Percentiles rank a stretch among this genome's conserved stretches.
Evolutionary conservation across 2,797 vertebrate genomes (phyloP).

Genomic region (Sebastes cheni): DNA sequence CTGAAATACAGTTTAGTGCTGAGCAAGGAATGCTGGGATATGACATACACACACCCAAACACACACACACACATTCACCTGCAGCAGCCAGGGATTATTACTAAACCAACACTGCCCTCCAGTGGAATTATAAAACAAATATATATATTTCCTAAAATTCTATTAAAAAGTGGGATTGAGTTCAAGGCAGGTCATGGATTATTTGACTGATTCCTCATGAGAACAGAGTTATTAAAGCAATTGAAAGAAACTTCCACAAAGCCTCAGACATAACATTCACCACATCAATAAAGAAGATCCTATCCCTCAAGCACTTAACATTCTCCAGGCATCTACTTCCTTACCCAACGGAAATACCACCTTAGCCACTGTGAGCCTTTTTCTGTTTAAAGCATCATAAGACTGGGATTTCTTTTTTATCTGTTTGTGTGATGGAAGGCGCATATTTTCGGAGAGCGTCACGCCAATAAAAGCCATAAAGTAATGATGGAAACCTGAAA

Average conservation of each 20-base stretch:
- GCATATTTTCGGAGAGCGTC: constrained; percentile 66
- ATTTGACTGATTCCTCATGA: constrained; percentile 43
- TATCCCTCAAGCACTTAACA: constrained; percentile 45
- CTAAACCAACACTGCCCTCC: constrained; percentile 56
- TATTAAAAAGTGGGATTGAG: not conserved
- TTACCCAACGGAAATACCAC: constrained; percentile 68
- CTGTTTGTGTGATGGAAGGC: constrained; percentile 58
- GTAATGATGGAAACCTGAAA: constrained; percentile 76
- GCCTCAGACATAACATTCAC: constrained; percentile 54
- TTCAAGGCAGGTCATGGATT: constrained; percentile 45
- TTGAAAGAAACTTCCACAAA: constrained; percentile 46
- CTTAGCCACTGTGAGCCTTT: constrained; percentile 44
- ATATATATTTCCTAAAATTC: not conserved
- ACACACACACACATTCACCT: not conserved
- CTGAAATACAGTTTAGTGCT: not conserved
- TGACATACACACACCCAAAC: not conserved
- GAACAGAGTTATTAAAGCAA: constrained; percentile 40
- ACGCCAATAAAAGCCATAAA: constrained; percentile 66
- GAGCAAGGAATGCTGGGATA: constrained; percentile 1
- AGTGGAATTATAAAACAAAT: constrained; percentile 27
- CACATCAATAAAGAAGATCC: constrained; percentile 55
- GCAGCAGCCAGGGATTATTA: not conserved
- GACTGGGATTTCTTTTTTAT: constrained; percentile 43
- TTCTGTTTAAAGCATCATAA: constrained; percentile 62
- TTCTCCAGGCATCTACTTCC: constrained; percentile 45